Conservation (phyloP, 2,113 vertebrate genomes). For the Etia nguti region DNA sequence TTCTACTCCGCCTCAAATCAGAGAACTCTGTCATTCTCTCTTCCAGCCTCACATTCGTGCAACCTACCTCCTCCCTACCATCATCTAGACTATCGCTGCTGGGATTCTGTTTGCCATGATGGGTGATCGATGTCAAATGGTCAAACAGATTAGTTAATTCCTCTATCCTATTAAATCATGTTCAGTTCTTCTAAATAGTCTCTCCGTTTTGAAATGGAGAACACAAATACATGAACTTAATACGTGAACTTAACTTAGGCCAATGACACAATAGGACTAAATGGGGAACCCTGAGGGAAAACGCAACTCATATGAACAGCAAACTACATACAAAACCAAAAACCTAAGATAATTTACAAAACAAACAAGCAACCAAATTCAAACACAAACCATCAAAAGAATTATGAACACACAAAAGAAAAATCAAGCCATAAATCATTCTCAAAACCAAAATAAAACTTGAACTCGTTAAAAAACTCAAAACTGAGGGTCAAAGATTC, state of each 20-base stretch:
- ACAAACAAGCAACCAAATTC: background rate
- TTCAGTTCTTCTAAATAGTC: background rate
- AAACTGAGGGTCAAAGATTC: background rate
- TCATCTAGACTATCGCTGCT: background rate
- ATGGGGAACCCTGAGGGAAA: background rate
- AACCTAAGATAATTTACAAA: background rate
- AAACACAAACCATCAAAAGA: background rate
- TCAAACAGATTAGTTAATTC: background rate
- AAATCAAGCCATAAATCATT: background rate
- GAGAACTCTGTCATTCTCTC: background rate
- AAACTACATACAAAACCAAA: background rate
- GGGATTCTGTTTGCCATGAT: background rate
- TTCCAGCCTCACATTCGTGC: background rate
- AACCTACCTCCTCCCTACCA: background rate
- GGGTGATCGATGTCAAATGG: background rate
- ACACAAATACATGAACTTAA: background rate
- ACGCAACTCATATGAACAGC: background rate
- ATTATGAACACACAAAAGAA: background rate
- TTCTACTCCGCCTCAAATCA: background rate
- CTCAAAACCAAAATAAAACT: background rate
- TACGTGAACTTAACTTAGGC: background rate
- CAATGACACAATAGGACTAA: background rate
- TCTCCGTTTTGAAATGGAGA: background rate
- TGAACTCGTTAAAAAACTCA: background rate
- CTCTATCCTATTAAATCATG: background rate